Conservation (phyloP, 2,797 vertebrate genomes). For the Rallus crepitans region DNA sequence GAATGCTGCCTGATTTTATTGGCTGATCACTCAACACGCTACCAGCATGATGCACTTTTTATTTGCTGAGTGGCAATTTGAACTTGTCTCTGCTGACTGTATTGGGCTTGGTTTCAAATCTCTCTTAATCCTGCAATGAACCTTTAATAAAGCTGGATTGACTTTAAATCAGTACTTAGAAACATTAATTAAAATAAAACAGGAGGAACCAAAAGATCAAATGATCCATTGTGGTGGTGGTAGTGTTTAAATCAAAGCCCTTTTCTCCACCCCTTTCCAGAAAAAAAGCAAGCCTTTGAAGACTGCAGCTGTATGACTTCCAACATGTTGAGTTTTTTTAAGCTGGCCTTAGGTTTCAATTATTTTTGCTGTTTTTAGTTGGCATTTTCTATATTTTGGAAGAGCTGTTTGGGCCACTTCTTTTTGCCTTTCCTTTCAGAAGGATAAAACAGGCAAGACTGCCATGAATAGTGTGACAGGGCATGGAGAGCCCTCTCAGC, state of each 20-base stretch:
- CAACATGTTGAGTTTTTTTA: conserved; percentile 7
- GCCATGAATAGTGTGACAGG: neutral
- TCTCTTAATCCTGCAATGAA: conserved; percentile 76
- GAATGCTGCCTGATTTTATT: conserved; percentile 32
- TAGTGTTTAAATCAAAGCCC: conserved; percentile 54
- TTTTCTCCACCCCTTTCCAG: neutral
- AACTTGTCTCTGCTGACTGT: conserved; percentile 71
- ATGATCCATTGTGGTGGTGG: conserved; percentile 40
- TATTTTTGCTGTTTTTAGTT: conserved; percentile 49
- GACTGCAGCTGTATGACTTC: conserved; percentile 45
- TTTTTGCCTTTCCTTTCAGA: neutral
- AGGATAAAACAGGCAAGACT: neutral
- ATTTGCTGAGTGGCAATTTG: conserved; percentile 72
- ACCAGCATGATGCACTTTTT: conserved; percentile 36
- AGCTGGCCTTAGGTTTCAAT: conserved; percentile 45
- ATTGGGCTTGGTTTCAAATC: conserved; percentile 75
- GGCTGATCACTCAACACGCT: conserved; percentile 31
- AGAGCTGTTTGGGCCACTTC: neutral
- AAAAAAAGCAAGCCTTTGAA: conserved; percentile 54
- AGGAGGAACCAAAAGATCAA: conserved; percentile 67
- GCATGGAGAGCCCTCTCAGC: neutral
- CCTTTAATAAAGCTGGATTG: conserved; percentile 75
- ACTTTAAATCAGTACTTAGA: conserved; percentile 68
- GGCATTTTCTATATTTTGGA: conserved; percentile 21
- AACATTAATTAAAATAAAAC: conserved; percentile 74